A percentile compares a stretch with the other conserved stretches of the same genome.
Conservation (phyloP, 2,113 vertebrate genomes). For the Chascanopsetta lugubris region DNA sequence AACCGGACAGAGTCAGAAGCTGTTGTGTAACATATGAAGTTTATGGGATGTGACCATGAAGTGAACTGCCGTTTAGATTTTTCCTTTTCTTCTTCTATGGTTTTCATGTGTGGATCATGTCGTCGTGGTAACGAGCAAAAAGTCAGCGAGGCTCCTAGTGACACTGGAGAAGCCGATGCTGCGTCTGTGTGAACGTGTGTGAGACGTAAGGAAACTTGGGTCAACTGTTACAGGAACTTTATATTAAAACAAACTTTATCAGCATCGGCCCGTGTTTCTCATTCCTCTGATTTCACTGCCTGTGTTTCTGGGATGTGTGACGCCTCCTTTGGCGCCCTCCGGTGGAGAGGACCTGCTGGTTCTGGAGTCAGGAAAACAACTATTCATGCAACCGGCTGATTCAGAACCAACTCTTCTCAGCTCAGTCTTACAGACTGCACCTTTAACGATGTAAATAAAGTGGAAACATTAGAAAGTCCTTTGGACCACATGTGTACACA, state of each 20-base stretch:
- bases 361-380: too few species aligned
- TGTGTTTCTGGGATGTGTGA: too few species aligned
- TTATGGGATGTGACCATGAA: slow-evolving; percentile 46
- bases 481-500: too few species aligned
- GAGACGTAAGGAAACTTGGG: slow-evolving; percentile 73
- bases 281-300: slow-evolving; percentile 7
- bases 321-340: too few species aligned
- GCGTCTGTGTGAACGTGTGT: slow-evolving; percentile 79
- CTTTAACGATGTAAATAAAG: too few species aligned
- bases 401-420: too few species aligned
- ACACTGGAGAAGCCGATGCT: slow-evolving; percentile 70
- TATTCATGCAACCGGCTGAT: too few species aligned
- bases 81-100: slow-evolving; percentile 53
- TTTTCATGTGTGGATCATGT: slow-evolving; percentile 72
- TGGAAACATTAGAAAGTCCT: too few species aligned
- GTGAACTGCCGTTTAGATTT: too few species aligned
- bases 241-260: slow-evolving; percentile 80
- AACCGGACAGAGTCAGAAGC: slow-evolving; percentile 59
- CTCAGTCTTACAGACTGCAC: too few species aligned
- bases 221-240: slow-evolving; percentile 81
- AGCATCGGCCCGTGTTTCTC: slow-evolving; percentile 30
- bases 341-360: too few species aligned
- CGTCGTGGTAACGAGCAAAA: slow-evolving; percentile 69
- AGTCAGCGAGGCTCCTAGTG: slow-evolving; percentile 67
- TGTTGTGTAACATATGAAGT: slow-evolving; percentile 62